Evolutionary conservation across 2,113 vertebrate genomes (phyloP).

Genomic region (Ctenodactylus gundi): DNA sequence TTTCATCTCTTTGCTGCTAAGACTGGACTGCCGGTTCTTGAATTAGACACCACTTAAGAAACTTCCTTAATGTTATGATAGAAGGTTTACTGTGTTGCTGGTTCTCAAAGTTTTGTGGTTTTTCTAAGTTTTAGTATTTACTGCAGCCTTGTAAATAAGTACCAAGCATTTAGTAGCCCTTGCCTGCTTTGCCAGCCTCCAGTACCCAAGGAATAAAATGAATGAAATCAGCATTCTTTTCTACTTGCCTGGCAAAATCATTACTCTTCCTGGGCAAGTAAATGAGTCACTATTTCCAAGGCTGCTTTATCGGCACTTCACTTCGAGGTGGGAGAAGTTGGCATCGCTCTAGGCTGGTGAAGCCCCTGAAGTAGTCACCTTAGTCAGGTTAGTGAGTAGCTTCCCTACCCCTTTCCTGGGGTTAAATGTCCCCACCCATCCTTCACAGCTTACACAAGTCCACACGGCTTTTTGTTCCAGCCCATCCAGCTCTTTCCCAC

Average conservation of each 20-base stretch:
- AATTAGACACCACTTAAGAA: constrained; percentile 44
- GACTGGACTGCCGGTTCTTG: constrained; percentile 24
- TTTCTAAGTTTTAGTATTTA: constrained; percentile 55
- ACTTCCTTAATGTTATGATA: constrained; percentile 37
- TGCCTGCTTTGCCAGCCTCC: constrained; percentile 70
- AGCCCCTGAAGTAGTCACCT: constrained; percentile 65
- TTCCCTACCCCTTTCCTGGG: constrained; percentile 17
- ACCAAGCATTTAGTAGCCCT: constrained; percentile 69
- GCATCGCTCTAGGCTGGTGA: constrained; percentile 75
- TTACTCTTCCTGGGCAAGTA: constrained; percentile 77
- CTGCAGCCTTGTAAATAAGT: constrained; percentile 78
- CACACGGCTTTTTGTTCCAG: constrained; percentile 66
- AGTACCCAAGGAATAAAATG: constrained; percentile 68
- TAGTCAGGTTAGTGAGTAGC: constrained; percentile 68
- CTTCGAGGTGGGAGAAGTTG: constrained; percentile 79
- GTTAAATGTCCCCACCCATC: constrained; percentile 24
- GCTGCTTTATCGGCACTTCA: constrained; percentile 74
- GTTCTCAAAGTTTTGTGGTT: constrained; percentile 57
- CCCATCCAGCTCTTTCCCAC: constrained; percentile 60
- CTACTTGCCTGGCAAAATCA: constrained; percentile 74
- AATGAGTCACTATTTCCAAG: constrained; percentile 78
- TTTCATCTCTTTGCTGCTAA: constrained; percentile 36
- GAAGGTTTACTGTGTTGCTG: constrained; percentile 46
- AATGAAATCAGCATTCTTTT: constrained; percentile 70
- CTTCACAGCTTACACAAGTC: constrained; percentile 71